These are phyloP conservation scores for Haliclona indistincta DNA, from an alignment of 37 sponge, comb jelly and placozoan genomes.

Conservation along the genomic window DNA sequence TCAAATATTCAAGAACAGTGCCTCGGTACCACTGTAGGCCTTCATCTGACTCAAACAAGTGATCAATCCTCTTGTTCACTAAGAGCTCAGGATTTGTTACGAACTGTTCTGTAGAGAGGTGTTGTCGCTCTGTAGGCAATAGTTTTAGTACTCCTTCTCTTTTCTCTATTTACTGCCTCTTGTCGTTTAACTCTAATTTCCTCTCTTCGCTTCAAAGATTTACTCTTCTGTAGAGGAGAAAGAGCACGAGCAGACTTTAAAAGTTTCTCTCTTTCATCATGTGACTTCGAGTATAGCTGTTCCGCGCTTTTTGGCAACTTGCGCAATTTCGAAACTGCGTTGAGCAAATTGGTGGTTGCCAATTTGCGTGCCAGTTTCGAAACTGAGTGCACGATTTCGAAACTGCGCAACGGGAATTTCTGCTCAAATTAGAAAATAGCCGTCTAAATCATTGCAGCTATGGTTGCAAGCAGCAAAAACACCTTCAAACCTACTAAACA, in stretches of 20 bases:
- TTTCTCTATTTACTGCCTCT: not conserved
- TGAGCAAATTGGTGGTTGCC: too few relatives aligned
- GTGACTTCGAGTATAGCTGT: conserved; percentile 15
- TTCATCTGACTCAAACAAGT: conserved; percentile 7
- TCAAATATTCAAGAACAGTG: not conserved
- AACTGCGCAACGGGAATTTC: too few relatives aligned
- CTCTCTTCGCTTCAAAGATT: conserved; percentile 5
- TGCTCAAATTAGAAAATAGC: too few relatives aligned
- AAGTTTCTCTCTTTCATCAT: conserved; percentile 6
- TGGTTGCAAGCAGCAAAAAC: too few relatives aligned
- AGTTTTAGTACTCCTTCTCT: conserved; percentile 1
- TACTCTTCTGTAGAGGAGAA: not conserved
- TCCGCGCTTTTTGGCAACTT: conserved; percentile 2
- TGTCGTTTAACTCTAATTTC: conserved; percentile 2
- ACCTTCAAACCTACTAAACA: too few relatives aligned
- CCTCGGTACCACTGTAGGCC: not conserved
- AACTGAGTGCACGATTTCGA: too few relatives aligned
- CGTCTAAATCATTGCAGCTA: too few relatives aligned
- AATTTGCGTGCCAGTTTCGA: too few relatives aligned
- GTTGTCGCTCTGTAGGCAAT: too few relatives aligned
- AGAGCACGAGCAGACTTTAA: conserved; percentile 23
- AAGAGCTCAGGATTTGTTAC: not conserved
- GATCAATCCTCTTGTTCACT: conserved; percentile 10
- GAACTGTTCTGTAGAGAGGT: too few relatives aligned
- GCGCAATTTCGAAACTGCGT: too few relatives aligned